Evolutionary conservation across 37 sponge, comb jelly and placozoan species (phyloP), one percentile per base, ranked within the genome.

Genomic region (Oopsacas minuta): DNA sequence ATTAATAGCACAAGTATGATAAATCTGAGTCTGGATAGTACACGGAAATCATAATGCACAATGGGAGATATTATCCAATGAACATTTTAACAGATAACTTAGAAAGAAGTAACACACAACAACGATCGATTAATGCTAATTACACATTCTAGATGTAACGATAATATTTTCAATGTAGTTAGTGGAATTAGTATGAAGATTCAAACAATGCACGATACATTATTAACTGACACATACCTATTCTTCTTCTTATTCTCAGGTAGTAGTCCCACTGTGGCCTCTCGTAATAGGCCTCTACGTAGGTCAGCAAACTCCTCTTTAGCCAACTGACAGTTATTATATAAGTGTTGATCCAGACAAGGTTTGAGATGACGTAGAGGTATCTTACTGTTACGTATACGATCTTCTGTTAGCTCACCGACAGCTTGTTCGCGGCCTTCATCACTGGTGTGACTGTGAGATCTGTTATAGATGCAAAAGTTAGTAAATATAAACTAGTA

Each of bases 351-450:
- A 25, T 61, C 75, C 75, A 61, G 28, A n/a, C 75, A 61, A 3
- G 75, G 75, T 34, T 61, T 61, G 17, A 61, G 75, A n/a, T 61
- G 75, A n/a, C 75, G 75, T 3, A 61, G 30, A n/a, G 75, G 75
- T 7, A 61, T 61, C 75, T 61, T 61, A 34, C 75, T 61, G 22
- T 61, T 61, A 34, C 75, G 75, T 25, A 61, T 61, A 61, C 75
- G 75, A 25, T 25, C 75, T n/a, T 61, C 75, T 10, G 5, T 34
- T 25, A 61, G 28, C 75, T 61, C 75, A 12, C 49, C 15, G 8
- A 15, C 49, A 8, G 15, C 49, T 42, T 61, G 75, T 25, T 61
- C 75, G 20, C 30, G 75, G 20, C 20, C 7, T n/a, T 61, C 75
- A 5, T 61, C 75, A n/a, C 75, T 61, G 32, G 75, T 25, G n/a